Base-by-base conservation (phyloP, 1,140 invertebrate species). In the Heliothis virescens region DNA sequence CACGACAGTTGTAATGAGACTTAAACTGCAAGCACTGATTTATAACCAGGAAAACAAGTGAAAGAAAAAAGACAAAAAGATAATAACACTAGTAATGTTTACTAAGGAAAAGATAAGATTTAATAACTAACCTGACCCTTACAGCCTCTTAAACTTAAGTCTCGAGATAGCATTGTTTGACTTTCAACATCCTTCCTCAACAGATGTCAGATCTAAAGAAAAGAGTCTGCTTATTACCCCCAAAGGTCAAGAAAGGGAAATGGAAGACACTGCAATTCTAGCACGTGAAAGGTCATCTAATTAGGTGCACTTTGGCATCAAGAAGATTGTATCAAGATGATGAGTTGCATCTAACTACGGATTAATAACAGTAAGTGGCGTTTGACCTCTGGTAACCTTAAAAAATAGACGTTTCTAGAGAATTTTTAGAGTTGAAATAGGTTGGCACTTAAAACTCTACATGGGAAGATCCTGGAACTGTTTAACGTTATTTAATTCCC, bases 271-370 rank as follows among this genome's bases (percentile, higher is more conserved):
- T 12, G 21, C 29, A 71, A 71, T 29, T 18, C 16, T 48, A 13
- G n/a, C 48, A 71, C 67, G 67, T 71, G 67, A 71, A 53, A 71
- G 67, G 67, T 71, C 21, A 71, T 52, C 48, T 71, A 71, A 71
- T 71, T 71, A 52, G 48, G 21, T 71, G 48, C 67, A 26, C 67
- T 52, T 52, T 71, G 48, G 29, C 48, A 53, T 71, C 48, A 21
- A 50, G 10, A 29, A 71, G 67, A 71, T 71, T 16, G 16, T 53
- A 71, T 71, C 67, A 52, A 18, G 13, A 52, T 9, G 67, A 71
- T 71, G 47, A 71, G 67, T 18, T 21, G 67, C 18, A 69, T 53
- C 18, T 21, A 29, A 16, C 63, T 67, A 21, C 12, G 41, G 63
- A 67, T 71, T 71, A 26, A 71, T 71, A 50, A 71, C 3, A 71